phyloP scores from a whole-genome alignment of 2,888 invertebrate species.

The Uloborus plumipes region DNA sequence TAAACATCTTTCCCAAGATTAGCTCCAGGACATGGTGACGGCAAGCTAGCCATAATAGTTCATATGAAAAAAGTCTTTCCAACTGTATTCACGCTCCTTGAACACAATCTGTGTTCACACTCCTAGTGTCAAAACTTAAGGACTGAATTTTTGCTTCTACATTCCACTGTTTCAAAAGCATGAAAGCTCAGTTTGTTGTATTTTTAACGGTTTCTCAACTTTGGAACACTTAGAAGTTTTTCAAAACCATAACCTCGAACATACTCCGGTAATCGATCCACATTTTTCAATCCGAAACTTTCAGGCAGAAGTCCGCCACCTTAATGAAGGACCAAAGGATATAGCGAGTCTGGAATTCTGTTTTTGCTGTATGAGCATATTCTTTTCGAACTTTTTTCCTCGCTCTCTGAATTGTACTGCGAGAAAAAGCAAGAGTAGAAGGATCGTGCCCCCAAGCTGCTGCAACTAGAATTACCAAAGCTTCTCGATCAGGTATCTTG shows the following conservation, averaged over 20 bases:
- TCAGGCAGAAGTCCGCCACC: not conserved
- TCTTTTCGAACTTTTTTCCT: not conserved
- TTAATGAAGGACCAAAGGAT: not conserved
- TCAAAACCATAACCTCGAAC: not conserved
- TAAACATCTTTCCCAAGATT: no score
- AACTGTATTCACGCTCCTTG: not conserved
- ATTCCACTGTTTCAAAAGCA: not conserved
- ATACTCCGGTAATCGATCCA: not conserved
- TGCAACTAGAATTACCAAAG: not conserved
- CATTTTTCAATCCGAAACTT: not conserved
- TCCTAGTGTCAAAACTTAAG: not conserved
- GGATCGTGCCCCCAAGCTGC: constrained; percentile 9
- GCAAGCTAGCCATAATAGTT: no score
- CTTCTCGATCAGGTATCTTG: no score
- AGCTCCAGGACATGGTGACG: no score
- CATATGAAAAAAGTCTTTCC: not conserved
- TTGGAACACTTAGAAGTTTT: not conserved
- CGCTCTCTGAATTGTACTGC: constrained; percentile 1
- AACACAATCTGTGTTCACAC: not conserved
- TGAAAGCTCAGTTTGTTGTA: not conserved
- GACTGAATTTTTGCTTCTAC: not conserved
- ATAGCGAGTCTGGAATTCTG: not conserved
- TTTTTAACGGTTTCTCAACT: not conserved
- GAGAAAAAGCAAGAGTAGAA: no score
- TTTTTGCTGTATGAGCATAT: not conserved